Percentiles rank a stretch among this genome's conserved stretches.
These are phyloP conservation scores for Adoxophyes honmai DNA, from an alignment of 1,140 invertebrate genomes.

Conservation along the genomic window DNA sequence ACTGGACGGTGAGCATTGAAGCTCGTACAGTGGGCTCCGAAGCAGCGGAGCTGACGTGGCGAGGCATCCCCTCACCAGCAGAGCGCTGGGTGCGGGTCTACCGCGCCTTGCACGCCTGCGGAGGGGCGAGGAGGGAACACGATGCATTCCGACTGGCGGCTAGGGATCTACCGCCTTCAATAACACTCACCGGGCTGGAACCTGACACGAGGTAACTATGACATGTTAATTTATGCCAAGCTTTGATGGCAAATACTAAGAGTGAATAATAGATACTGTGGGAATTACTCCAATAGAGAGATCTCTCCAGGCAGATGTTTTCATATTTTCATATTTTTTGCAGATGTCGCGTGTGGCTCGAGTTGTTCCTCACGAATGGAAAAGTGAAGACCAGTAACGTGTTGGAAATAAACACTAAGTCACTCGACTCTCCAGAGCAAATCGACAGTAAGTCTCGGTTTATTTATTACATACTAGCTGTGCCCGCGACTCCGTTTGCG, in stretches of 20 bases:
- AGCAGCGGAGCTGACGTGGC: conserved; percentile 88
- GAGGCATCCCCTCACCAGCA: conserved; percentile 89
- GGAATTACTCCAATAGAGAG: too few relatives aligned
- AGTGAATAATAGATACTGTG: too few relatives aligned
- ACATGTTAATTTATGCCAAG: not conserved
- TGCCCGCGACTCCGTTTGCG: too few relatives aligned
- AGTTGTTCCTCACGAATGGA: conserved; percentile 92
- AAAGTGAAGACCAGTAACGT: conserved; percentile 93
- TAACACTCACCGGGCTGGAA: conserved; percentile 78
- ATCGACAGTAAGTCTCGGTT: conserved; percentile 57
- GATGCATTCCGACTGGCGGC: conserved; percentile 91
- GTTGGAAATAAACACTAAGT: conserved; percentile 90
- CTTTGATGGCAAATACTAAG: too few relatives aligned
- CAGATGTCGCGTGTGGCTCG: conserved; percentile 90
- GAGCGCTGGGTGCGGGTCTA: conserved; percentile 95
- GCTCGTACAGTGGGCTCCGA: conserved; percentile 85
- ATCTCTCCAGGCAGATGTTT: too few relatives aligned
- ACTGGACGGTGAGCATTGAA: conserved; percentile 87
- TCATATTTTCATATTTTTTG: conserved; percentile 23
- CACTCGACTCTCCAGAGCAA: conserved; percentile 78
- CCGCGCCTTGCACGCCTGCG: conserved; percentile 85
- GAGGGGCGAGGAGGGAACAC: conserved; percentile 85
- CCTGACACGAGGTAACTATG: conserved; percentile 82
- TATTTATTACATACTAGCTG: too few relatives aligned
- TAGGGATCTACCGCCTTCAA: conserved; percentile 83